Percentiles rank a stretch among this genome's conserved stretches.
These are phyloP conservation scores for Chymomyza fuscimana DNA, from an alignment of 2,888 invertebrate genomes.

Conservation along the genomic window DNA sequence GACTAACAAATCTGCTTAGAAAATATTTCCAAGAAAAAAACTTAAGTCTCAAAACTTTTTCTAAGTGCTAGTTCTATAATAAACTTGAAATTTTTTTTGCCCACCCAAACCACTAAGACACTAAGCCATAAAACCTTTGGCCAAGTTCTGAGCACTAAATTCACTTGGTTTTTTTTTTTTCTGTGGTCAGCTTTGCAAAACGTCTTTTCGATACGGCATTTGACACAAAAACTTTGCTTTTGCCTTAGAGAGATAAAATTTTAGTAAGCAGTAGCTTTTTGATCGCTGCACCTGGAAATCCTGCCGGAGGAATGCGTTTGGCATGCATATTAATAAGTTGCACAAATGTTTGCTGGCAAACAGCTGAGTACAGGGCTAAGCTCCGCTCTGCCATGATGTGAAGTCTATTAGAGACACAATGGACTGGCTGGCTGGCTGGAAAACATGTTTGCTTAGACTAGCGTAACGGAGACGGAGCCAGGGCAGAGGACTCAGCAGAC, in stretches of 20 bases:
- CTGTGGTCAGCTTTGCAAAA: constrained; percentile 58
- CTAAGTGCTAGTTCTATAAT: constrained; percentile 61
- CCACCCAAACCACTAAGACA: constrained; percentile 32
- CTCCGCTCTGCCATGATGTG: constrained; percentile 29
- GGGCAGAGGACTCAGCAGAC: background rate
- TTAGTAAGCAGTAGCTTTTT: constrained; percentile 41
- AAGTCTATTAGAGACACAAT: constrained; percentile 65
- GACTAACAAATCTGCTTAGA: constrained; percentile 60
- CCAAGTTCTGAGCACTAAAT: constrained; percentile 8
- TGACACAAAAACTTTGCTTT: constrained; percentile 49
- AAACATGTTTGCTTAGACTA: constrained; percentile 36
- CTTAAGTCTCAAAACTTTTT: constrained; percentile 54
- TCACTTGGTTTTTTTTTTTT: background rate
- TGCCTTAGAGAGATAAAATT: constrained; percentile 64
- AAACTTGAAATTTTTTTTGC: constrained; percentile 50
- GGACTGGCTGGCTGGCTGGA: constrained; percentile 18
- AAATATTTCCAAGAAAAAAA: constrained; percentile 28
- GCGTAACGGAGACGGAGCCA: constrained; percentile 8
- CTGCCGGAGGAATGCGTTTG: constrained; percentile 8
- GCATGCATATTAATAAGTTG: constrained; percentile 66
- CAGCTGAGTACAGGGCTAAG: constrained; percentile 37
- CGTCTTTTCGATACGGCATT: constrained; percentile 63
- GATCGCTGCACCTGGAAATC: constrained; percentile 12
- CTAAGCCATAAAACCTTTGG: constrained; percentile 39
- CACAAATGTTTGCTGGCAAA: constrained; percentile 62